Conservation (phyloP, 2,888 invertebrate species). For the Limulus polyphemus region DNA sequence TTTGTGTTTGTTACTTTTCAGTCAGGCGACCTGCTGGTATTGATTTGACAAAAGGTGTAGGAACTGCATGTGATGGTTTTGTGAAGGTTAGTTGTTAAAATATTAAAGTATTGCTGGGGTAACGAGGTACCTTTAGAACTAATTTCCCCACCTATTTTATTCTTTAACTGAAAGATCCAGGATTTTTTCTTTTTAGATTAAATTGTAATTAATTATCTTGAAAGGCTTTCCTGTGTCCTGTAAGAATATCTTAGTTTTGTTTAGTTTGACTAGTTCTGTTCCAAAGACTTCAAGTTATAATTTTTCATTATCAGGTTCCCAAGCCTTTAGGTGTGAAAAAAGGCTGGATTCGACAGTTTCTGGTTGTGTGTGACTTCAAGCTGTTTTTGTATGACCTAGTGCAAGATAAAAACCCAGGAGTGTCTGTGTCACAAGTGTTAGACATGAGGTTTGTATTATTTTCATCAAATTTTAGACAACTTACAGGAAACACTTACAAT, state of each 20-base stretch:
- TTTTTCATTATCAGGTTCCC: slow-evolving; percentile 42
- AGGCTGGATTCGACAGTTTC: slow-evolving; percentile 95
- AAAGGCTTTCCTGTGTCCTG: no score
- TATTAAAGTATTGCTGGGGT: slow-evolving; percentile 5
- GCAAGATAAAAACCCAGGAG: slow-evolving; percentile 19
- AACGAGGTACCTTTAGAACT: not conserved
- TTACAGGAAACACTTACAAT: no score
- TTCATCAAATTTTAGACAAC: slow-evolving; percentile 3
- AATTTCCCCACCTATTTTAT: no score
- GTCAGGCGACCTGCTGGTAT: slow-evolving; percentile 64
- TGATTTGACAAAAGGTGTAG: slow-evolving; percentile 89
- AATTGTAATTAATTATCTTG: no score
- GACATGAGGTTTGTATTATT: slow-evolving; percentile 49
- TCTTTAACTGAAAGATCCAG: no score
- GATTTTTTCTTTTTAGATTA: no score
- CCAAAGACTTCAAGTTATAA: not conserved
- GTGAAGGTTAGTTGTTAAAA: slow-evolving; percentile 14
- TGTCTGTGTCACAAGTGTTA: slow-evolving; percentile 76
- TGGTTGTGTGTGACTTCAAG: slow-evolving; percentile 98
- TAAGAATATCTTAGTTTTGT: no score
- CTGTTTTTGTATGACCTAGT: slow-evolving; percentile 90
- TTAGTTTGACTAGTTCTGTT: no score
- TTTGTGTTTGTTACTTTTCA: not conserved
- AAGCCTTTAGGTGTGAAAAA: slow-evolving; percentile 94
- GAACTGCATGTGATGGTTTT: slow-evolving; percentile 65